These are phyloP conservation scores for Lucilia sericata DNA, from an alignment of 1,140 invertebrate species.

Conservation along the genomic window DNA sequence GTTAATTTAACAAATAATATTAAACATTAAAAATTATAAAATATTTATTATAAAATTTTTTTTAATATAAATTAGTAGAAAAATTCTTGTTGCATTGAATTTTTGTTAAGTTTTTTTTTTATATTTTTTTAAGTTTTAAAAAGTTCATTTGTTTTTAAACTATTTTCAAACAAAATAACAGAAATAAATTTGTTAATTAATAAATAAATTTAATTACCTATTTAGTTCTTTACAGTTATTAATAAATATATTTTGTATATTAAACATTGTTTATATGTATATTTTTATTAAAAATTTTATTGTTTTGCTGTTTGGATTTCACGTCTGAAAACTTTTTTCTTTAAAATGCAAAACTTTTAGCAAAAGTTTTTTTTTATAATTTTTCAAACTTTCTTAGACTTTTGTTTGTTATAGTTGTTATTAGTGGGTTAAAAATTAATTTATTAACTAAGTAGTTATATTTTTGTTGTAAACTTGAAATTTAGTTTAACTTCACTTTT, in stretches of 20 bases:
- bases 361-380: neutral
- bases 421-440: neutral
- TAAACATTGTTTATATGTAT: neutral
- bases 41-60: neutral
- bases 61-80: neutral
- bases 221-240: slow-evolving; percentile 44
- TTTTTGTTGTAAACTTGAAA: neutral
- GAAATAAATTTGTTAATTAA: slow-evolving; percentile 39
- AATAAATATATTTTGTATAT: neutral
- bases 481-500: slow-evolving; percentile 10
- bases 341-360: neutral
- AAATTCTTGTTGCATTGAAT: slow-evolving; percentile 67
- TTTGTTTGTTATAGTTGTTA: neutral
- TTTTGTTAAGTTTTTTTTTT: slow-evolving; percentile 36
- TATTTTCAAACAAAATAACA: neutral
- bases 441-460: too few species aligned
- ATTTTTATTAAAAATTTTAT: neutral
- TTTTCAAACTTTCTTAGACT: neutral
- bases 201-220: slow-evolving; percentile 46
- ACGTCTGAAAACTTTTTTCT: slow-evolving; percentile 20
- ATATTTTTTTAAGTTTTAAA: neutral
- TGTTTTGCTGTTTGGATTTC: neutral
- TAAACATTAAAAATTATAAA: too few species aligned
- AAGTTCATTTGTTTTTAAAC: neutral
- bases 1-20: too few species aligned